phyloP scores from a whole-genome alignment of 2,113 vertebrate species.

The Brachyistius frenatus region DNA sequence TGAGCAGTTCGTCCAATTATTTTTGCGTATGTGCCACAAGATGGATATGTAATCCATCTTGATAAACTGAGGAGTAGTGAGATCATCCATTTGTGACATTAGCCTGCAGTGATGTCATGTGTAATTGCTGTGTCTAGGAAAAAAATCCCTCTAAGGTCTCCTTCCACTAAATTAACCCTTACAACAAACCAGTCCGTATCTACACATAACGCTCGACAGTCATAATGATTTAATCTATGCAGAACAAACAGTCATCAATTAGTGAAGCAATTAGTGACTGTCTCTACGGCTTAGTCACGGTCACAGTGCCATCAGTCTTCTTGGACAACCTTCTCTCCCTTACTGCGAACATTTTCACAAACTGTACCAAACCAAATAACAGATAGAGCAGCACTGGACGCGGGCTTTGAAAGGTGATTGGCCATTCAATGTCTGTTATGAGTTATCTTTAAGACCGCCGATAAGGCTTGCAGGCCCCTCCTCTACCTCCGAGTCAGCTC shows the following conservation, averaged over 20 bases:
- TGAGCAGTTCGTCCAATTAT: constrained; percentile 24
- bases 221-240: constrained; percentile 54
- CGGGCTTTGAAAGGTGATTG: too few relatives aligned
- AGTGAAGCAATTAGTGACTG: constrained; percentile 54
- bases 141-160: constrained; percentile 7
- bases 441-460: too few relatives aligned
- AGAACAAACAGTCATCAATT: constrained; percentile 51
- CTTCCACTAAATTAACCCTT: constrained; percentile 42
- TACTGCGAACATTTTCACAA: background rate
- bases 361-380: background rate
- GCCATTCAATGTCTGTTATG: too few relatives aligned
- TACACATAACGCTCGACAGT: constrained; percentile 16
- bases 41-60: constrained; percentile 48
- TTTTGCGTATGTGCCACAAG: constrained; percentile 20
- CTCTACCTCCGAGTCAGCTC: too few relatives aligned
- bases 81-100: constrained; percentile 38
- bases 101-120: constrained; percentile 12
- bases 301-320: constrained; percentile 15
- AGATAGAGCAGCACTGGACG: background rate
- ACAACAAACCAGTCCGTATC: constrained; percentile 12
- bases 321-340: background rate
- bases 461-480: too few relatives aligned
- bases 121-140: constrained; percentile 30
- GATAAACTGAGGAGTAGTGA: constrained; percentile 27
- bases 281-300: constrained; percentile 52